Percentiles rank a stretch among this genome's conserved stretches.
Conservation (phyloP, 2,113 vertebrate genomes). For the Austrofundulus limnaeus region DNA sequence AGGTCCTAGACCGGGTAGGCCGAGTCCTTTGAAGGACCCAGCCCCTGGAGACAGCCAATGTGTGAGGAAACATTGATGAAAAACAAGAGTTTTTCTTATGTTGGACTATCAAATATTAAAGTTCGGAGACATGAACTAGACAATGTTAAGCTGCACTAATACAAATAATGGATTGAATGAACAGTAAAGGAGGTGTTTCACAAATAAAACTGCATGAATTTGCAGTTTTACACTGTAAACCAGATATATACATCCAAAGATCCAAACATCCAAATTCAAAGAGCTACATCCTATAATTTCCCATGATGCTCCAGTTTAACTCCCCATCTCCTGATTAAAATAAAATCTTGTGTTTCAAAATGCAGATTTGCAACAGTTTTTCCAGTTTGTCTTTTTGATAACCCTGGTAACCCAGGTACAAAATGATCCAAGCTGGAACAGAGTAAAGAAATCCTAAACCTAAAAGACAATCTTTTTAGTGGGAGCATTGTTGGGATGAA, state of each 20-base stretch:
- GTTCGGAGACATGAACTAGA: not conserved
- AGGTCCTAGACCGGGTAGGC: no score
- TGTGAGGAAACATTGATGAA: not conserved
- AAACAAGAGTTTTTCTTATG: no score
- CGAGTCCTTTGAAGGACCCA: no score
- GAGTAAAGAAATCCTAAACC: not conserved
- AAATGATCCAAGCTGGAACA: not conserved
- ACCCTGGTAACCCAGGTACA: no score
- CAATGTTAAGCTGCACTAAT: constrained; percentile 11
- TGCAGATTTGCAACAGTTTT: no score
- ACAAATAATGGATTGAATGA: not conserved
- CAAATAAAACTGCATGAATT: no score
- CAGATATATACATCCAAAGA: no score
- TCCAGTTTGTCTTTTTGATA: no score
- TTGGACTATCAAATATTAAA: not conserved
- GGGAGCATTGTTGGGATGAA: not conserved
- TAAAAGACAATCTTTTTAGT: constrained; percentile 22
- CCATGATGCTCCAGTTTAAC: constrained; percentile 1
- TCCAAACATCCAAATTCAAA: no score
- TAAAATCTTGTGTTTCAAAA: not conserved
- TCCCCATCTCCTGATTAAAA: not conserved
- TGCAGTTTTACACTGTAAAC: not conserved
- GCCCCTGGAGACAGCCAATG: no score
- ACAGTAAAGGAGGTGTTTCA: not conserved
- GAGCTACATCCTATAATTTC: not conserved